Base-by-base conservation (phyloP, 2,797 vertebrate genomes). In the Merluccius polli region DNA sequence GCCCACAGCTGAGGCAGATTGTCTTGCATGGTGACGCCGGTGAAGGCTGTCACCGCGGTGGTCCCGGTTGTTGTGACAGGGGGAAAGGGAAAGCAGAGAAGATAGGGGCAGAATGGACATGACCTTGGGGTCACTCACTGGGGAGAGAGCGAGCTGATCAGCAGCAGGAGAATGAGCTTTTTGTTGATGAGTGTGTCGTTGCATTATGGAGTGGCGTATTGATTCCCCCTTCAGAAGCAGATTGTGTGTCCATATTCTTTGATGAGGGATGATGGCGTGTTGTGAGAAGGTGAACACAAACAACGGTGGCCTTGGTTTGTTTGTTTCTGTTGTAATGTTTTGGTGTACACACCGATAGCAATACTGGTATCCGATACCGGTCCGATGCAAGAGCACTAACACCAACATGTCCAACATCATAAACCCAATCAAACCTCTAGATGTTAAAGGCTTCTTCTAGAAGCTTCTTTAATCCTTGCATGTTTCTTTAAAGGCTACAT, bases 201-300 rank as follows among this genome's bases (percentile, higher is more conserved):
- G 86, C 80, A 84, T 89, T 84, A 84, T 87, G 75, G 79, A 88
- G 70, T 77, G 82, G 31, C n/a, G n/a, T 31, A 83, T 82, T 8
- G 82, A 86, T 78, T 78, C 41, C 15, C 36, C n/a, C 32, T 36
- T 38, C 72, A 74, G 75, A 33, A 75, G 44, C 65, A 78, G 79
- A 73, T 67, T 70, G 27, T 70, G 74, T 74, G 77, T 79, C 78
- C 82, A 11, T 72, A 29, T 86, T 74, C 83, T 77, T 77, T 82
- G 79, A 84, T 85, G 80, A 76, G 44, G 71, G 76, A 75, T 71
- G 65, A 36, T 87, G 74, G 81, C 71, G 71, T 41, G 68, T 36
- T 70, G 75, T 74, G 73, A 77, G 30, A 73, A 41, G 79, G 65
- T 73, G 71, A 12, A 63, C 16, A 71, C 41, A 30, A 69, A 65